Base-by-base conservation (phyloP, 2,797 vertebrate genomes). In the Lacerta viridis region DNA sequence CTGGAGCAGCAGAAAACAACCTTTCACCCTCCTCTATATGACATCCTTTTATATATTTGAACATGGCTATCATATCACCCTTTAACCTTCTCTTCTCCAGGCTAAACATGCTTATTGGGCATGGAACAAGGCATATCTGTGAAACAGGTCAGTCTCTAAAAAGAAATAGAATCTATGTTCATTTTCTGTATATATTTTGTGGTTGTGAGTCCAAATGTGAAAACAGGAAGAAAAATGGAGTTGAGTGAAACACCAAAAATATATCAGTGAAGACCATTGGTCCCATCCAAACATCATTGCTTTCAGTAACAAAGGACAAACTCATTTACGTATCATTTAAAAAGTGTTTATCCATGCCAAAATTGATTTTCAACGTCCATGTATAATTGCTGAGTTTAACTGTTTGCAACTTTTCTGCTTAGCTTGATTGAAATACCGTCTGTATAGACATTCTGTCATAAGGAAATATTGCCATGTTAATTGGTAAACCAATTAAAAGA, bases 401-500 rank as follows among this genome's bases (percentile, higher is more conserved):
- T 75, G 20, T 87, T 87, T 79, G 46, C 33, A 79, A 39, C 50
- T 80, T 55, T 87, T 66, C 43, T 66, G 23, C 69, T 84, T 80
- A 80, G 55, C 39, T 80, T 84, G 83, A 89, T 36, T 86, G 41
- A 59, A 87, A 68, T 88, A 3, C 20, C 1, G 43, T 89, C 18
- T 36, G 2, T 79, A 79, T 84, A 81, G 69, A 84, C 59, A 71
- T 2, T 87, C 6, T 86, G 50, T 75, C 76, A 27, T 39, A 64
- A 0, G 4, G 4, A 20, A 90, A 36, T 85, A 50, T 2, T 85
- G 25, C 2, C 46, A 86, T 10, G 0, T 85, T 90, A 91, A 83
- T 59, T 84, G 29, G 36, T 46, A 90, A 93, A 76, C 11, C 20
- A 84, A 33, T 90, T 82, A 89, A 85, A 83, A 91, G 4, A 0